Evolutionary conservation across 37 sponge, comb jelly and placozoan species (phyloP).

Genomic region (Halisarca cf. caerulea): DNA sequence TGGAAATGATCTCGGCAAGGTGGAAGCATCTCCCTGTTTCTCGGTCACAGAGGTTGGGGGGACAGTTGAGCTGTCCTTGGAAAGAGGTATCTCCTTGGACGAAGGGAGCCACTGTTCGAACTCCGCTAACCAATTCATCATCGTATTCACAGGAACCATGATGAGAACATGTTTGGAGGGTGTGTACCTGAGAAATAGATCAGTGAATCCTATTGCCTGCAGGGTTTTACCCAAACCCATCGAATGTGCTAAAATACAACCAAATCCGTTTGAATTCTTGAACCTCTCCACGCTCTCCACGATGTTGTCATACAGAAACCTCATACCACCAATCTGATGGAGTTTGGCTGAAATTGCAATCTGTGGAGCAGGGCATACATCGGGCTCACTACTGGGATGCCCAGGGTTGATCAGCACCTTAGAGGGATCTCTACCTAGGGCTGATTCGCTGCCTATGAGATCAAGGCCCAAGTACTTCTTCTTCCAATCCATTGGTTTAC

Average conservation of each 20-base stretch:
- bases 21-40: too few relatives aligned
- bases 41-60: neutral
- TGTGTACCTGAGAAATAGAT: conserved; percentile 83
- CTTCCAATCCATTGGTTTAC: neutral
- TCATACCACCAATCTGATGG: conserved; percentile 95
- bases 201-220: conserved; percentile 91
- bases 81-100: neutral
- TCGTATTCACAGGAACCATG: conserved; percentile 93
- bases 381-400: conserved; percentile 70
- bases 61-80: too few relatives aligned
- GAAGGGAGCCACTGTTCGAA: conserved; percentile 92
- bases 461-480: conserved; percentile 4
- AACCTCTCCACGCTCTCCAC: conserved; percentile 71
- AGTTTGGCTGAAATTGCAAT: conserved; percentile 72
- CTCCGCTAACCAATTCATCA: conserved; percentile 94
- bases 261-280: conserved; percentile 72
- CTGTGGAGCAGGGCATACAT: conserved; percentile 84
- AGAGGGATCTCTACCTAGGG: conserved; percentile 22
- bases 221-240: conserved; percentile 99
- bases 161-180: conserved; percentile 76
- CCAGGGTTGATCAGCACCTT: conserved; percentile 76
- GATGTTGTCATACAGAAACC: conserved; percentile 96
- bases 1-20: conserved; percentile 43
- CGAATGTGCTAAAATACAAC: conserved; percentile 97
- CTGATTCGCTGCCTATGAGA: conserved; percentile 17